Conservation (phyloP, 2,797 vertebrate genomes). For the Leptodactylus fallax region DNA sequence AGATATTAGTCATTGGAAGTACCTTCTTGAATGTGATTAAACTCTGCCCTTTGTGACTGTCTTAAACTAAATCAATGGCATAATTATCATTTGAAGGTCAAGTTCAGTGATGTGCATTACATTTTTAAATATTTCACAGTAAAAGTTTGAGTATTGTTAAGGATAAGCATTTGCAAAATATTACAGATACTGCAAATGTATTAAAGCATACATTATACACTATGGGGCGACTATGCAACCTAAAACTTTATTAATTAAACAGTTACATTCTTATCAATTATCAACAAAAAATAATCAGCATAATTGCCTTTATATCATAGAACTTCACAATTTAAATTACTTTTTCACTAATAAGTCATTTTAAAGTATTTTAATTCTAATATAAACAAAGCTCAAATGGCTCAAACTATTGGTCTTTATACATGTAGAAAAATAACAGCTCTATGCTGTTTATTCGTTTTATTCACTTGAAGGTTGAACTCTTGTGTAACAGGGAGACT, state of each 20-base stretch:
- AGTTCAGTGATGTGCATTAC: conserved; percentile 34
- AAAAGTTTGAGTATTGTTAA: conserved; percentile 18
- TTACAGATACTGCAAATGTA: not conserved
- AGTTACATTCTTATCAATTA: not conserved
- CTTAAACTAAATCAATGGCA: conserved; percentile 38
- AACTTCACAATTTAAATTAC: too few relatives aligned
- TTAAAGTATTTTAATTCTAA: too few relatives aligned
- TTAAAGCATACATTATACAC: not conserved
- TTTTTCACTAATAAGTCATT: too few relatives aligned
- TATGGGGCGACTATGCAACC: not conserved
- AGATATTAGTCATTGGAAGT: conserved; percentile 11
- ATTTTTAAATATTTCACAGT: conserved; percentile 23
- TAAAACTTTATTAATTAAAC: not conserved
- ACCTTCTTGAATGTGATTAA: conserved; percentile 1
- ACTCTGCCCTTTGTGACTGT: conserved; percentile 22
- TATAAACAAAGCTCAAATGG: too few relatives aligned
- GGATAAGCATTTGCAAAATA: not conserved
- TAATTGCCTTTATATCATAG: not conserved
- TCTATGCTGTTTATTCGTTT: too few relatives aligned
- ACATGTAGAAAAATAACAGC: too few relatives aligned
- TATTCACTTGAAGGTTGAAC: too few relatives aligned
- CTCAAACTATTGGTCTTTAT: too few relatives aligned
- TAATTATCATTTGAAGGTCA: conserved; percentile 42
- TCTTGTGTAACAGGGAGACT: too few relatives aligned
- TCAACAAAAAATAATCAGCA: not conserved